Conservation (phyloP, 2,113 vertebrate genomes). For the Cyprinodon tularosa region DNA sequence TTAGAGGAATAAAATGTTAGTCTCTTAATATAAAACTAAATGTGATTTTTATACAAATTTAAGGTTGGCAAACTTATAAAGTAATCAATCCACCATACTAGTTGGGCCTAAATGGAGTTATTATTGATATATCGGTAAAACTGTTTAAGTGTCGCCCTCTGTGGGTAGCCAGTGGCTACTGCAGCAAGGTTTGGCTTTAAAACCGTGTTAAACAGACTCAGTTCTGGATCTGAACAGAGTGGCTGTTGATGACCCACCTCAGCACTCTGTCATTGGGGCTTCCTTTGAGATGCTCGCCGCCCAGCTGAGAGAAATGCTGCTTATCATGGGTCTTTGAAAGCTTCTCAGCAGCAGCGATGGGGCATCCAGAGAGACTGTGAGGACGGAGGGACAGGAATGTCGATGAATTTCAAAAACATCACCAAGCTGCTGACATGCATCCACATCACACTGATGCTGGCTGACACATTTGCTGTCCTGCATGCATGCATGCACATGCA, state of each 20-base stretch:
- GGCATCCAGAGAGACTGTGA: conserved; percentile 94
- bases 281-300: conserved; percentile 86
- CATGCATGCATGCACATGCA: background rate
- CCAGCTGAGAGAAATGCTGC: conserved; percentile 83
- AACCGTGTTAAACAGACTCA: no score
- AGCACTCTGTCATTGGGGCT: conserved; percentile 92
- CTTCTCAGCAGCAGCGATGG: conserved; percentile 97
- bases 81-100: background rate
- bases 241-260: conserved; percentile 79
- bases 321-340: conserved; percentile 95
- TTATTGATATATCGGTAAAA: no score
- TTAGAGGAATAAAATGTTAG: no score
- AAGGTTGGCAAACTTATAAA: background rate
- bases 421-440: conserved; percentile 42
- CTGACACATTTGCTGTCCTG: conserved; percentile 42
- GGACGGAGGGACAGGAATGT: conserved; percentile 3
- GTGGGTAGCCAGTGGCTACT: no score
- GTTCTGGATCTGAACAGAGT: no score
- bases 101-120: no score
- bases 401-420: conserved; percentile 24
- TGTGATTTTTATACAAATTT: background rate
- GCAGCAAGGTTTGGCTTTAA: no score
- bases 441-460: conserved; percentile 41
- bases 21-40: background rate
- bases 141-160: no score